phyloP scores from a whole-genome alignment of 2,888 invertebrate species.

The Drosophila eohydei region DNA sequence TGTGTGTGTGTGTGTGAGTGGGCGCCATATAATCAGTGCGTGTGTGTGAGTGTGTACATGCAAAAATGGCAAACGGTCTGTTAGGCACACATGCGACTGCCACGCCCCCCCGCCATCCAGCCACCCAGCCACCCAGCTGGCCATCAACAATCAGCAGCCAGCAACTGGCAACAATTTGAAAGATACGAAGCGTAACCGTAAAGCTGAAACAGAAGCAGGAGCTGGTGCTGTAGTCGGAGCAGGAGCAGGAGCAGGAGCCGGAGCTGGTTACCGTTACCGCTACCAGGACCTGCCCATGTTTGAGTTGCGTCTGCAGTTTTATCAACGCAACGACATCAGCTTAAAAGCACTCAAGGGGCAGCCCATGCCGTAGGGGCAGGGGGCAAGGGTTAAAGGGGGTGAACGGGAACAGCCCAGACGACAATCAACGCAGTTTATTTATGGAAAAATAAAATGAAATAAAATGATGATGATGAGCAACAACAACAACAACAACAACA shows the following conservation, averaged over 20 bases:
- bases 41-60: conserved; percentile 61
- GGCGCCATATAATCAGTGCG: conserved; percentile 68
- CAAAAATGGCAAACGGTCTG: conserved; percentile 82
- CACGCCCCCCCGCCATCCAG: conserved; percentile 45
- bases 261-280: conserved; percentile 24
- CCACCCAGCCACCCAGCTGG: conserved; percentile 16
- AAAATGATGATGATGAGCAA: conserved; percentile 78
- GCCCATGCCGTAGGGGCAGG: conserved; percentile 15
- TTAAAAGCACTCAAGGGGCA: conserved; percentile 79
- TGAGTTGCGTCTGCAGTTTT: conserved; percentile 74
- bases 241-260: conserved; percentile 7
- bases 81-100: conserved; percentile 78
- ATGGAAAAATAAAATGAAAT: conserved; percentile 81
- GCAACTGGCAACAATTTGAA: conserved; percentile 76
- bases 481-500: conserved; percentile 53
- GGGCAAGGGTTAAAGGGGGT: conserved; percentile 63
- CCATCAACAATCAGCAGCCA: conserved; percentile 66
- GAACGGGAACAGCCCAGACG: conserved; percentile 48
- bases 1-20: conserved; percentile 30
- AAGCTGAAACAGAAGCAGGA: conserved; percentile 38
- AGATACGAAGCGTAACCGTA: conserved; percentile 78
- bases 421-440: conserved; percentile 81
- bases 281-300: conserved; percentile 59
- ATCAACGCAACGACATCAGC: conserved; percentile 78
- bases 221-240: conserved; percentile 1